Evolutionary conservation across 2,888 invertebrate genomes (phyloP), one percentile per base, ranked within the genome.

Genomic region (Hydroisotoma schaefferi): DNA sequence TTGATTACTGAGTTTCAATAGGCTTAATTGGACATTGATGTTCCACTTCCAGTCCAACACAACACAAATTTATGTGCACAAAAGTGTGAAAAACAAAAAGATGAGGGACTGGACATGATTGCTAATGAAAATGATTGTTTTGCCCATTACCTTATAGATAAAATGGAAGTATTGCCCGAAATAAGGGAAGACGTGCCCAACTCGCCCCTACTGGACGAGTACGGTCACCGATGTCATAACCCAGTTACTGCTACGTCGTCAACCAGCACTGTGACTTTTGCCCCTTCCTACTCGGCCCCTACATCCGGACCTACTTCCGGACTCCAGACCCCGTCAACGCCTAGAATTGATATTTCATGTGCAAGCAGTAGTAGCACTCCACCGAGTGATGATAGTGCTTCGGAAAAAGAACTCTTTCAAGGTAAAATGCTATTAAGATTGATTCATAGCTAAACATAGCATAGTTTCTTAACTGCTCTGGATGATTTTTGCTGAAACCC

Each of bases 281-380:
- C 61, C 12, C 58, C 62, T 18, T 63, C 65, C 2, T 51, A 64
- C 22, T 66, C 66, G 5, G 61, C 59, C 0, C 63, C 69, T 15
- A 56, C 64, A 1, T 67, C 68, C 2, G 68, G 63, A 15, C 69
- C 68, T 1, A 63, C 71, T 1, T 70, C 71, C 53, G 72, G 78
- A 61, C 76, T 82, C 43, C 81, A 82, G 71, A 84, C 87, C 47
- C 87, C 88, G 22, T 82, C 84, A 69, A 87, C 90, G 54, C 91
- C 91, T 23, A 83, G 92, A 74, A 92, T 91, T 73, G 91, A 92
- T 79, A 88, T 92, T 76, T 91, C 90, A 70, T 83, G 91, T 71
- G 91, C 92, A 4, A 90, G 90, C 75, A 89, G 89, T 26, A 25
- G 25, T 76, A 90, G 90, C 59, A 89, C 89, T 37, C 90, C 91